Evolutionary conservation across 2,888 invertebrate genomes (phyloP).

Genomic region (Melikaiella ostensackeni): DNA sequence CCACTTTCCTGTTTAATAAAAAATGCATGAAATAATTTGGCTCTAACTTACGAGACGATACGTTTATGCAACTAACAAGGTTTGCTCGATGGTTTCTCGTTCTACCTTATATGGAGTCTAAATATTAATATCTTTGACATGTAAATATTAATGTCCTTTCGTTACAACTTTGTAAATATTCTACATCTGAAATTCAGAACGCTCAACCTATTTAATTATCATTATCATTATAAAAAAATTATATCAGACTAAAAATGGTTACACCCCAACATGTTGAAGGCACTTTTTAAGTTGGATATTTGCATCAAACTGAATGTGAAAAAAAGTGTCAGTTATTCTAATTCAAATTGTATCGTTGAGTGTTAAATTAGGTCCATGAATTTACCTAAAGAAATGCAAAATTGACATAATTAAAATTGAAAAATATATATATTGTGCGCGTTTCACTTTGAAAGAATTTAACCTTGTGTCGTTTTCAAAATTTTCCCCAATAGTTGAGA

Average conservation of each 20-base stretch:
- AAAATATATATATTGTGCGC: too few relatives aligned
- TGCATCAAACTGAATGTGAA: too few relatives aligned
- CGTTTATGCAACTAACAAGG: conserved; percentile 7
- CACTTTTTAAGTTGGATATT: too few relatives aligned
- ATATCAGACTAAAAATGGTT: too few relatives aligned
- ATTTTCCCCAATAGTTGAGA: too few relatives aligned
- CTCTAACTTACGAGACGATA: conserved; percentile 14
- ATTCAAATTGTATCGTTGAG: too few relatives aligned
- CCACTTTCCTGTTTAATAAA: conserved; percentile 9
- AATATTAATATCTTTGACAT: conserved; percentile 29
- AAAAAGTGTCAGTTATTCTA: too few relatives aligned
- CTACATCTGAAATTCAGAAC: not conserved
- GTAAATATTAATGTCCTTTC: conserved; percentile 11
- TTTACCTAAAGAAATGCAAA: not conserved
- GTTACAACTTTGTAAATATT: conserved; percentile 20
- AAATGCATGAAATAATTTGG: conserved; percentile 18
- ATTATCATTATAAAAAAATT: too few relatives aligned
- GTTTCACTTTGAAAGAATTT: too few relatives aligned
- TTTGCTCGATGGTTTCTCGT: not conserved
- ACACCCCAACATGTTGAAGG: too few relatives aligned
- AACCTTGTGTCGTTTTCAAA: too few relatives aligned
- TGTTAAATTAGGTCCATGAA: too few relatives aligned
- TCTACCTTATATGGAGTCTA: not conserved
- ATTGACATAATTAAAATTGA: not conserved
- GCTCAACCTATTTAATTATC: not conserved